Percentiles rank a stretch among this genome's conserved stretches.
phyloP scores from a whole-genome alignment of 2,113 vertebrate species.

The Pedetes capensis region DNA sequence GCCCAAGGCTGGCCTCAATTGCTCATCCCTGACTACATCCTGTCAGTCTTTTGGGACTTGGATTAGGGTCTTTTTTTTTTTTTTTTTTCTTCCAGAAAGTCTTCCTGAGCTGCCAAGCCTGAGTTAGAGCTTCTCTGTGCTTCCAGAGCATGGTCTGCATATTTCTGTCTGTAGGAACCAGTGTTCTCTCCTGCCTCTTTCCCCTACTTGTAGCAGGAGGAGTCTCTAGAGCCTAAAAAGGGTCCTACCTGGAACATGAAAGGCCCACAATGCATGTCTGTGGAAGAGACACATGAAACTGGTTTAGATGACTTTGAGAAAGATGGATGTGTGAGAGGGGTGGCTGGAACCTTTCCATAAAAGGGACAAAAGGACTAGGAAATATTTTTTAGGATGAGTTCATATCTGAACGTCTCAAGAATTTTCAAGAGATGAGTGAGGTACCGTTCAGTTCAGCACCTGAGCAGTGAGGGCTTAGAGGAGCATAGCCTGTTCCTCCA shows the following conservation, averaged over 20 bases:
- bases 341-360: background rate
- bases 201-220: background rate
- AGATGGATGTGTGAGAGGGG: background rate
- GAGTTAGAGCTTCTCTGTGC: background rate
- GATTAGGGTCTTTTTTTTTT: background rate
- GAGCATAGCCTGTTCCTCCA: background rate
- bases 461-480: background rate
- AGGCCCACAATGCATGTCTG: background rate
- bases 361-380: background rate
- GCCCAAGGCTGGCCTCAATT: background rate
- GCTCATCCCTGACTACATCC: background rate
- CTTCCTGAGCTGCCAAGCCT: background rate
- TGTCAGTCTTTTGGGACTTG: background rate
- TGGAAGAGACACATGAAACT: background rate
- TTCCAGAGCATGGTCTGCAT: background rate
- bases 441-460: background rate
- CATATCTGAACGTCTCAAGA: background rate
- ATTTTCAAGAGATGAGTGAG: background rate
- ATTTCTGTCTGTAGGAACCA: background rate
- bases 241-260: background rate
- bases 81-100: too few relatives aligned
- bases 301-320: background rate
- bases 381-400: background rate
- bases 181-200: background rate
- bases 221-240: background rate